Evolutionary conservation across 2,888 invertebrate genomes (phyloP).

Genomic region (Conomelus anceps): DNA sequence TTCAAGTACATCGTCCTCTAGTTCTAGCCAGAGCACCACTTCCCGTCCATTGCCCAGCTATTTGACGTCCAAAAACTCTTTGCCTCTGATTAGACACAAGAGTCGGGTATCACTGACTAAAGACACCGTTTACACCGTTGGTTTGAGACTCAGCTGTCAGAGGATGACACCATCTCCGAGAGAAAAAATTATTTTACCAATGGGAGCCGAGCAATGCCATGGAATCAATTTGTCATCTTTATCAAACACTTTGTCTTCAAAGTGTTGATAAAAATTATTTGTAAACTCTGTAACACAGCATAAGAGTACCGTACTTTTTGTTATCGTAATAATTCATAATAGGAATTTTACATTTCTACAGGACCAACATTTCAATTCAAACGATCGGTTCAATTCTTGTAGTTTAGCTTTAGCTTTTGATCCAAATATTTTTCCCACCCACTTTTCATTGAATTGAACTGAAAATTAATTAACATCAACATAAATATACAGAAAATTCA

Average conservation of each 20-base stretch:
- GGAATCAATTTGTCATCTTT: constrained; percentile 16
- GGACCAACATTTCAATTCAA: not conserved
- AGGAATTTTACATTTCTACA: not conserved
- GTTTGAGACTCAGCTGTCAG: constrained; percentile 19
- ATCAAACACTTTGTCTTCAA: constrained; percentile 21
- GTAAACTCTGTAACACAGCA: not conserved
- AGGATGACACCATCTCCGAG: constrained; percentile 17
- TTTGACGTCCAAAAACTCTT: not conserved
- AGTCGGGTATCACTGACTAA: constrained; percentile 10
- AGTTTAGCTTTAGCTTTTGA: not conserved
- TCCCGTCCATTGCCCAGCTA: constrained; percentile 1
- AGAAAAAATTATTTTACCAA: constrained; percentile 21
- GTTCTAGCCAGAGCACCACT: not conserved
- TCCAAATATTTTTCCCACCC: too few relatives aligned
- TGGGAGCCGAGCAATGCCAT: constrained; percentile 23
- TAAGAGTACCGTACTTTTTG: not conserved
- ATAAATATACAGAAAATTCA: too few relatives aligned
- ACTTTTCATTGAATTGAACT: too few relatives aligned
- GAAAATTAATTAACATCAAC: too few relatives aligned
- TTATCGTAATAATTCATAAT: not conserved
- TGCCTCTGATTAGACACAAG: constrained; percentile 22
- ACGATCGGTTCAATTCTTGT: not conserved
- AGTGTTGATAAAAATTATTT: not conserved
- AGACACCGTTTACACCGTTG: constrained; percentile 20
- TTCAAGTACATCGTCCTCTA: not conserved